These are phyloP conservation scores for Brachyrhaphis roseni DNA, from an alignment of 2,797 vertebrate species.

Conservation along the genomic window DNA sequence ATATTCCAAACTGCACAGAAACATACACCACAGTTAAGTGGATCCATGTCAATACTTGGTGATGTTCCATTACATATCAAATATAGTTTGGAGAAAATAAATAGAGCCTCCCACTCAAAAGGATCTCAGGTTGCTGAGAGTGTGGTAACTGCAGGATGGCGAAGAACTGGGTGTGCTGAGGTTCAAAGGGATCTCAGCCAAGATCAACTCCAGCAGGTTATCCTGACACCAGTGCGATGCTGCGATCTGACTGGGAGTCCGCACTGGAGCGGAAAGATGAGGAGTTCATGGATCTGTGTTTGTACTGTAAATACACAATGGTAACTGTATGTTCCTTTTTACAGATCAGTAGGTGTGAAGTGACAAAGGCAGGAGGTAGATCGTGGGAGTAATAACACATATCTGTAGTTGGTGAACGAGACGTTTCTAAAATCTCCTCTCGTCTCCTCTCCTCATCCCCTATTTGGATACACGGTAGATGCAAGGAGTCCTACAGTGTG, in stretches of 20 bases:
- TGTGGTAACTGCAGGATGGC: constrained; percentile 31
- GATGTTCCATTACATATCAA: constrained; percentile 61
- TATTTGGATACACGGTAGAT: constrained; percentile 18
- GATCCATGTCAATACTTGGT: constrained; percentile 51
- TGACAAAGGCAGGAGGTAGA: background rate
- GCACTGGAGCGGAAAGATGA: constrained; percentile 13
- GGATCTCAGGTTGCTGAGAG: constrained; percentile 46
- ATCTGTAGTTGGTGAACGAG: constrained; percentile 28
- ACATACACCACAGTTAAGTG: constrained; percentile 27
- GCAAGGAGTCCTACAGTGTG: background rate
- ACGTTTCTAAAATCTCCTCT: constrained; percentile 20
- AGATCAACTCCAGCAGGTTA: constrained; percentile 50
- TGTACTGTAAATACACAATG: constrained; percentile 1
- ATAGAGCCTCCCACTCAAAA: constrained; percentile 22
- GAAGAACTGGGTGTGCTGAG: constrained; percentile 41
- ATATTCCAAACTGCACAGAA: constrained; percentile 30
- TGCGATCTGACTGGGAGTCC: constrained; percentile 39
- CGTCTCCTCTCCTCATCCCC: background rate
- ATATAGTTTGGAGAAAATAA: constrained; percentile 61
- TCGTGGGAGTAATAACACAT: constrained; percentile 15
- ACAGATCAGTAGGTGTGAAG: constrained; percentile 20
- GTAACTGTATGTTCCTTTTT: constrained; percentile 21
- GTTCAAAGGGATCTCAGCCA: constrained; percentile 46
- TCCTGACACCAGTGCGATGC: constrained; percentile 44
- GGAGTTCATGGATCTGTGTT: constrained; percentile 15